phyloP scores from a whole-genome alignment of 2,888 invertebrate genomes.

The Eilema depressum region DNA sequence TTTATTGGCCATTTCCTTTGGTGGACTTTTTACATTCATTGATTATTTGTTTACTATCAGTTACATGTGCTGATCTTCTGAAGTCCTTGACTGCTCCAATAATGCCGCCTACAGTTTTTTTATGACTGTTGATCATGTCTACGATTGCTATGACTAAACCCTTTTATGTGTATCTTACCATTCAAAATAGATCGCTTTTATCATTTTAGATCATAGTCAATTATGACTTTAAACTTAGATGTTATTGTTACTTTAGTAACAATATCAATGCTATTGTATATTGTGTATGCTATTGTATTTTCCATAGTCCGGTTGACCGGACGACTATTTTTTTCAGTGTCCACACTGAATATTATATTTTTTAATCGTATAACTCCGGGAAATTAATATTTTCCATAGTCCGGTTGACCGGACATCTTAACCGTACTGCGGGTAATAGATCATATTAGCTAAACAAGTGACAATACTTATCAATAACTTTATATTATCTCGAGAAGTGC shows the following conservation, averaged over 20 bases:
- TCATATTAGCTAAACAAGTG: not conserved
- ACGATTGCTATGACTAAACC: not conserved
- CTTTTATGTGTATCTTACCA: not conserved
- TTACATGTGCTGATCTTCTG: constrained; percentile 17
- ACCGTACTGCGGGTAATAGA: too few species aligned
- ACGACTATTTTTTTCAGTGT: too few species aligned
- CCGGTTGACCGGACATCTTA: too few species aligned
- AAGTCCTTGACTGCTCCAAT: constrained; percentile 5
- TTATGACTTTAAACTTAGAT: not conserved
- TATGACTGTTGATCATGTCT: not conserved
- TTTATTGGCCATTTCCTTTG: constrained; percentile 40
- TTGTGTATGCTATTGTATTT: too few species aligned
- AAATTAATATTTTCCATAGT: too few species aligned
- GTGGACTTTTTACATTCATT: constrained; percentile 38
- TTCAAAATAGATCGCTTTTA: not conserved
- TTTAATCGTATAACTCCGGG: too few species aligned
- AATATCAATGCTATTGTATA: too few species aligned
- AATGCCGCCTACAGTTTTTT: constrained; percentile 24
- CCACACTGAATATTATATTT: too few species aligned
- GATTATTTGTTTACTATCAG: constrained; percentile 30
- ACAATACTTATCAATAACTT: not conserved
- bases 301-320: too few species aligned
- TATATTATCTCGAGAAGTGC: not conserved
- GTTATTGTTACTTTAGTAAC: not conserved
- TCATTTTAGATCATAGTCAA: not conserved